Percentiles rank a stretch among this genome's conserved stretches.
phyloP scores from a whole-genome alignment of 2,797 vertebrate species.

The Eidolon dupreanum region DNA sequence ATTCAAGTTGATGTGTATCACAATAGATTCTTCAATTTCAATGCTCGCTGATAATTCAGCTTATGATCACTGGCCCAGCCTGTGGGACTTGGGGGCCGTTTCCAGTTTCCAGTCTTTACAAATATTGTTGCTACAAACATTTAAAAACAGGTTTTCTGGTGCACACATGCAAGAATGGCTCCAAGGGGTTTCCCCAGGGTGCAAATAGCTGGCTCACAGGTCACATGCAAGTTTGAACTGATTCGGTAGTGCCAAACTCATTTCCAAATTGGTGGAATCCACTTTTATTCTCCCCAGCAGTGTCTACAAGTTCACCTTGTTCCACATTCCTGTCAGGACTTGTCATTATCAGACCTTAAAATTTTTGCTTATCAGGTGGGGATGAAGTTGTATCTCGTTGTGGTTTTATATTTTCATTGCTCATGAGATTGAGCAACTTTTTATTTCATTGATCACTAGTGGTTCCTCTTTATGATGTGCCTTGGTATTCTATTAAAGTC shows the following conservation, averaged over 20 bases:
- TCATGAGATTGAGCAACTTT: background rate
- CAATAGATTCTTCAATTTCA: background rate
- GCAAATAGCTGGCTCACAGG: background rate
- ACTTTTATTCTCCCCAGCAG: no score
- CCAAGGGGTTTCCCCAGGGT: background rate
- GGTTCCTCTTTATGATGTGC: background rate
- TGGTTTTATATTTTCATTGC: background rate
- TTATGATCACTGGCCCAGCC: background rate
- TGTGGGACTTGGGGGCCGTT: background rate
- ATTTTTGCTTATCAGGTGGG: background rate
- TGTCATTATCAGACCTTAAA: background rate
- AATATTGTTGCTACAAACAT: background rate
- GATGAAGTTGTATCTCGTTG: background rate
- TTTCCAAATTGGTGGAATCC: background rate
- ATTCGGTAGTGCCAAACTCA: background rate
- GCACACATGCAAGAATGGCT: background rate
- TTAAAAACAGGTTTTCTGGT: background rate
- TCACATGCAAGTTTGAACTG: background rate
- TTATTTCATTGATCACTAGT: no score
- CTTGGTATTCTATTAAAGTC: background rate
- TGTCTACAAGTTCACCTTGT: background rate
- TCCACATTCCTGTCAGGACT: background rate
- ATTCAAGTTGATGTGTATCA: background rate
- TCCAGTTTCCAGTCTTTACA: background rate
- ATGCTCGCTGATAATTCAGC: background rate